These are phyloP conservation scores for Elysia crispata DNA, from an alignment of 2,888 invertebrate species.

Conservation along the genomic window DNA sequence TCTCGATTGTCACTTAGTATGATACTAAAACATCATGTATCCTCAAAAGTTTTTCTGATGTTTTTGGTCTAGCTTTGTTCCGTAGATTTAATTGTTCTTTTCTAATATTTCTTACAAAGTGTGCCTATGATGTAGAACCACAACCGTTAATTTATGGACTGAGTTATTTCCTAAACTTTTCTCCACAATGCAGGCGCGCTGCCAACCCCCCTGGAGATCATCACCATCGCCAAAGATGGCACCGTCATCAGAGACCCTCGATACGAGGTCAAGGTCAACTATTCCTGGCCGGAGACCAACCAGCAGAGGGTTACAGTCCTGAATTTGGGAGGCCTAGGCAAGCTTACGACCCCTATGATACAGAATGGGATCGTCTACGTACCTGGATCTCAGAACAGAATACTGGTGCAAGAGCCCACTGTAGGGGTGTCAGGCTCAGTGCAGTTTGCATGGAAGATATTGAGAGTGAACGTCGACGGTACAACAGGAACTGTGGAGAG, in stretches of 20 bases:
- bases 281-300: not conserved
- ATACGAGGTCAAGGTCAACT: conserved; percentile 21
- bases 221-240: conserved; percentile 29
- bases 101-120: no score
- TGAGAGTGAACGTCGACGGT: conserved; percentile 12
- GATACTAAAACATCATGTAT: no score
- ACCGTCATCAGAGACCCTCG: conserved; percentile 35
- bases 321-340: conserved; percentile 28
- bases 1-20: no score
- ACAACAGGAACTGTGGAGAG: conserved; percentile 29
- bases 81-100: no score
- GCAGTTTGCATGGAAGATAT: not conserved
- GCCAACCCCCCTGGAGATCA: conserved; percentile 25
- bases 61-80: no score
- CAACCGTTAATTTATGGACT: no score
- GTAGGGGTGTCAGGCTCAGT: conserved; percentile 10
- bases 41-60: no score
- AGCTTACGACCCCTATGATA: conserved; percentile 21
- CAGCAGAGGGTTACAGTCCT: not conserved
- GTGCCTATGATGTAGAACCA: no score
- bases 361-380: conserved; percentile 40
- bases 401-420: conserved; percentile 35
- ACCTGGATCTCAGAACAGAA: conserved; percentile 11
- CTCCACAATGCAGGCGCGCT: no score
- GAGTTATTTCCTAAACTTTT: no score